Conservation (phyloP, 2,888 invertebrate species). For the Dasysyrphus tricinctus region DNA sequence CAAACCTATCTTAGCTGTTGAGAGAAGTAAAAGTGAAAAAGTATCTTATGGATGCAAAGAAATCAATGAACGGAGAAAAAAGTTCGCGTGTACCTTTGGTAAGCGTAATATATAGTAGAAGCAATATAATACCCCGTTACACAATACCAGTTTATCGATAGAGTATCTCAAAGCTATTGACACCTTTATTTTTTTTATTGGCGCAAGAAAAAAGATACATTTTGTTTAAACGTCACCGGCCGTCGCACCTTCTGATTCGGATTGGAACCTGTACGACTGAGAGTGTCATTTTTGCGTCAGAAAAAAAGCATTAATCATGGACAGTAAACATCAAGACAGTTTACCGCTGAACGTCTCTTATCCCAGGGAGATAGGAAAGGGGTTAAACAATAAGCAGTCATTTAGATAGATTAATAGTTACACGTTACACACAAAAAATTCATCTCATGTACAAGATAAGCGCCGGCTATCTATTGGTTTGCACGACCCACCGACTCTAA, state of each 20-base stretch:
- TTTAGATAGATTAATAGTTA: conserved; percentile 53
- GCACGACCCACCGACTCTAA: too few species aligned
- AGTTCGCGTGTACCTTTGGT: conserved; percentile 47
- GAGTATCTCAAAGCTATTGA: conserved; percentile 48
- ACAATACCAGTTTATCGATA: conserved; percentile 34
- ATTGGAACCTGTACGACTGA: conserved; percentile 26
- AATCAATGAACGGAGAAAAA: conserved; percentile 52
- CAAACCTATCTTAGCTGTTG: conserved; percentile 3
- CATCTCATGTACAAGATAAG: not conserved
- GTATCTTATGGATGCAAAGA: conserved; percentile 43
- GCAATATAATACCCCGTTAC: conserved; percentile 61
- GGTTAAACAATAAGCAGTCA: conserved; percentile 39
- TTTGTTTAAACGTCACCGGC: conserved; percentile 42
- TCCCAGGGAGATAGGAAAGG: not conserved
- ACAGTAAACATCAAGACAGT: conserved; percentile 24
- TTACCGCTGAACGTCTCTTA: not conserved
- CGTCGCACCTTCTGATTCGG: conserved; percentile 41
- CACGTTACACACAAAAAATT: not conserved
- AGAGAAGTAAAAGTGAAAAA: conserved; percentile 67
- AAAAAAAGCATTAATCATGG: conserved; percentile 60
- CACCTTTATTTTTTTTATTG: conserved; percentile 49
- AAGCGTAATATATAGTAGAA: conserved; percentile 62
- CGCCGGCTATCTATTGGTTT: too few species aligned
- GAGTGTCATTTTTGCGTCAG: conserved; percentile 45
- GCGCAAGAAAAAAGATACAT: conserved; percentile 8